Conservation (phyloP, 2,888 invertebrate species). For the Amorpha juglandis region DNA sequence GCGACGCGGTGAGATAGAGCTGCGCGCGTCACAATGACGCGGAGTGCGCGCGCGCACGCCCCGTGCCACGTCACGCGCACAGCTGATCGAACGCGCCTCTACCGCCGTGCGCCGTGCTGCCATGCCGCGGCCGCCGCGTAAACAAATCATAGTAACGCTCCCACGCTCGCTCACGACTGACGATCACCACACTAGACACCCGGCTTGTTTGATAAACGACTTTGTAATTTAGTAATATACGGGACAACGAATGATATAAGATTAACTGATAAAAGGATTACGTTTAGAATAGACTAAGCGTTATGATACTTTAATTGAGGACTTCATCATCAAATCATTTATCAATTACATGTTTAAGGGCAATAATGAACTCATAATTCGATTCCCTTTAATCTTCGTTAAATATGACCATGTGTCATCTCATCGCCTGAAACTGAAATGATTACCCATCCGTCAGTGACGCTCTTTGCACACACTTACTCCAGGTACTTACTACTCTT, state of each 20-base stretch:
- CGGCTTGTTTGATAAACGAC: slow-evolving; percentile 19
- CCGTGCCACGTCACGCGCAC: slow-evolving; percentile 62
- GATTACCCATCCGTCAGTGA: too few species aligned
- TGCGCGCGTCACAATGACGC: slow-evolving; percentile 58
- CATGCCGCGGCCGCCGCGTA: slow-evolving; percentile 61
- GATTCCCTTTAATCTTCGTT: too few species aligned
- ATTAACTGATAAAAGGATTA: not conserved
- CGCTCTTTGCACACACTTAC: too few species aligned
- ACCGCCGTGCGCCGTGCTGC: slow-evolving; percentile 47
- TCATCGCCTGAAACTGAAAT: too few species aligned
- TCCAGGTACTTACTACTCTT: too few species aligned
- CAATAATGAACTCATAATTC: too few species aligned
- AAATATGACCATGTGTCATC: too few species aligned
- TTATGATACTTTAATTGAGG: too few species aligned
- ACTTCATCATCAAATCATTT: too few species aligned
- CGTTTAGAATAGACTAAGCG: too few species aligned
- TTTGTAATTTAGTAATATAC: slow-evolving; percentile 14
- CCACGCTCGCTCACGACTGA: slow-evolving; percentile 58
- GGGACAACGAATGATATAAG: not conserved
- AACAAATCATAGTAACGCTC: slow-evolving; percentile 80
- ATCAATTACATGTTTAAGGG: too few species aligned
- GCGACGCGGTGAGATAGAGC: slow-evolving; percentile 32
- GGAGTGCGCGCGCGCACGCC: slow-evolving; percentile 46
- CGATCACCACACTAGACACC: slow-evolving; percentile 29
- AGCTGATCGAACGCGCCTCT: slow-evolving; percentile 72